Base-by-base conservation (phyloP, 2,888 invertebrate genomes). In the Ophraella communa region DNA sequence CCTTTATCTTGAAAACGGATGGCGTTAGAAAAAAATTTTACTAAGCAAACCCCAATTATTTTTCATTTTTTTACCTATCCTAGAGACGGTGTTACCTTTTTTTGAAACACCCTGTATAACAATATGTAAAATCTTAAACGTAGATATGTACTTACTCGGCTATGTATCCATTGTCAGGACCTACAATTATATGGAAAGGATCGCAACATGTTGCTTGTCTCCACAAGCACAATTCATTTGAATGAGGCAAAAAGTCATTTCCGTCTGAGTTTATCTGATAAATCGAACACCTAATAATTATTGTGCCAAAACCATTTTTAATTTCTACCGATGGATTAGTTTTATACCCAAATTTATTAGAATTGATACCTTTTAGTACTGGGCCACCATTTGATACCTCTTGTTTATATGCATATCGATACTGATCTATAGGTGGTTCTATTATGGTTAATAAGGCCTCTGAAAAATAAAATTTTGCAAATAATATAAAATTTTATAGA, bases 371-470 rank as follows among this genome's bases (percentile, higher is more conserved):
- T 17, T 88, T 85, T 4, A 94, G 82, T 70, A 91, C 90, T 0
- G 94, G 94, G 80, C 94, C 93, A 0, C 93, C 93, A 0, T 93
- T 94, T 60, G 90, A 87, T 94, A 94, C 93, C 85, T 94, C 94
- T 33, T 93, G 93, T 77, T 89, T 91, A 77, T 94, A 94, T 1
- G 94, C 86, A 78, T 94, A 94, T 58, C 94, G 84, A 78, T 94
- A 94, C 80, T 91, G 90, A 45, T 91, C 88, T 21, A 89, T 87
- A 0, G 94, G 94, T 73, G 94, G 89, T 70, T 91, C 91, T 0
- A 87, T 75, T 49, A 94, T 89, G 18, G 82, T 81, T 35, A 94
- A 79, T 66, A 81, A 83, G 1, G 91, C 82, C 4, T 53, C 75
- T 76, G 52, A 44, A 73, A 73, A 55, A n/a, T n/a, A n/a, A n/a